phyloP scores from a whole-genome alignment of 2,113 vertebrate species.

The Eubucco bourcierii region DNA sequence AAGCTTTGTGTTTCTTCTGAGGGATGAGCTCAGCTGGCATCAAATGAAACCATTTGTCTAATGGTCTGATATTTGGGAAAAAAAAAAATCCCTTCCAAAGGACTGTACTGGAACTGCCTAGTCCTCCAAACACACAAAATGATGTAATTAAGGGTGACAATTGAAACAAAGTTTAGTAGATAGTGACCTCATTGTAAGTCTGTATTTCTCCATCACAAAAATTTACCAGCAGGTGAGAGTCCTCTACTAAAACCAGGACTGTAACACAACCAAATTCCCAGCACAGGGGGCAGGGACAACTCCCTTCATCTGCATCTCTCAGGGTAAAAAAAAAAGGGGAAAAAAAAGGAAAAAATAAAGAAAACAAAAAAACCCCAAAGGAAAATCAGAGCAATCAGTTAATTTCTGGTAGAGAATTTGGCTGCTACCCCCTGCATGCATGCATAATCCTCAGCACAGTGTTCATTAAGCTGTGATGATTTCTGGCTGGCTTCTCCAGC shows the following conservation, averaged over 20 bases:
- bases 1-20: constrained; percentile 39
- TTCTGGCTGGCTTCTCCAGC: constrained; percentile 11
- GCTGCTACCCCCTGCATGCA: not conserved
- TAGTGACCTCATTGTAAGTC: constrained; percentile 35
- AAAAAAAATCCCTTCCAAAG: constrained; percentile 24
- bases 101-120: constrained; percentile 25
- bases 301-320: not conserved
- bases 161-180: constrained; percentile 21
- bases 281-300: not conserved
- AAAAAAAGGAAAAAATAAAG: not conserved
- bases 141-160: constrained; percentile 75
- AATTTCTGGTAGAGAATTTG: constrained; percentile 2
- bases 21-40: constrained; percentile 59
- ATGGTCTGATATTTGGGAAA: constrained; percentile 55
- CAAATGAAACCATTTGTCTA: constrained; percentile 38
- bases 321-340: not conserved
- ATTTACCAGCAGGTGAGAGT: constrained; percentile 38
- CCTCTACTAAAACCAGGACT: not conserved
- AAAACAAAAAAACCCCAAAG: not conserved
- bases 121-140: constrained; percentile 47
- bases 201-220: not conserved
- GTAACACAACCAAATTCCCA: not conserved
- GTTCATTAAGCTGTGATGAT: constrained; percentile 51
- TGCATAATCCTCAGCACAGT: not conserved
- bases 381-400: constrained; percentile 31